These are phyloP conservation scores for Anguilla japonica DNA, from an alignment of 2,113 vertebrate genomes.

Conservation along the genomic window DNA sequence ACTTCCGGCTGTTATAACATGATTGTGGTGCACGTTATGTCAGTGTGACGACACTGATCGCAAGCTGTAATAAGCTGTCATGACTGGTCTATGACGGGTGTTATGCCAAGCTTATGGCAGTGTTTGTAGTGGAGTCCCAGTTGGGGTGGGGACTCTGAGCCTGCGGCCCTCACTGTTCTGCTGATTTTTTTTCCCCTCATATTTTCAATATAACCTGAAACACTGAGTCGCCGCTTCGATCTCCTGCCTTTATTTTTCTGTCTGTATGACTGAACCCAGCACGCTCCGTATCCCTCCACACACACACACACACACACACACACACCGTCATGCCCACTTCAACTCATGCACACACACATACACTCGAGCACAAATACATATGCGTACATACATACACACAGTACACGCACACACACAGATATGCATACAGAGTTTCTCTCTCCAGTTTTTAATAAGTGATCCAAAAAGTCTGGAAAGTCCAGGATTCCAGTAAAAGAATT, in stretches of 20 bases:
- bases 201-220: slow-evolving; percentile 70
- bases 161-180: slow-evolving; percentile 41
- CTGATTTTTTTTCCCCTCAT: slow-evolving; percentile 59
- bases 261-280: slow-evolving; percentile 30
- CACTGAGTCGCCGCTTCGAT: slow-evolving; percentile 46
- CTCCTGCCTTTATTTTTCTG: slow-evolving; percentile 45
- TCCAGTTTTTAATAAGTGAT: slow-evolving; percentile 60
- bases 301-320: neutral
- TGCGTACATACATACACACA: neutral
- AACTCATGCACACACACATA: neutral
- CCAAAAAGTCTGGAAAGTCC: slow-evolving; percentile 59
- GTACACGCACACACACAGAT: neutral
- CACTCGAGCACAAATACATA: neutral
- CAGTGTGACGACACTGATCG: too few species aligned
- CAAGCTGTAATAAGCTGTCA: too few species aligned
- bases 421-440: slow-evolving; percentile 23
- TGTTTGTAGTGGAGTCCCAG: too few species aligned
- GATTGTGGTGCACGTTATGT: too few species aligned
- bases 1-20: too few species aligned
- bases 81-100: neutral
- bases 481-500: slow-evolving; percentile 63
- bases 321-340: neutral
- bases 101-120: neutral
- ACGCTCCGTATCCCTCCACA: slow-evolving; percentile 19
- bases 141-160: too few species aligned